phyloP scores from a whole-genome alignment of 92 coral and sea anemone species.

The Galaxea fascicularis region DNA sequence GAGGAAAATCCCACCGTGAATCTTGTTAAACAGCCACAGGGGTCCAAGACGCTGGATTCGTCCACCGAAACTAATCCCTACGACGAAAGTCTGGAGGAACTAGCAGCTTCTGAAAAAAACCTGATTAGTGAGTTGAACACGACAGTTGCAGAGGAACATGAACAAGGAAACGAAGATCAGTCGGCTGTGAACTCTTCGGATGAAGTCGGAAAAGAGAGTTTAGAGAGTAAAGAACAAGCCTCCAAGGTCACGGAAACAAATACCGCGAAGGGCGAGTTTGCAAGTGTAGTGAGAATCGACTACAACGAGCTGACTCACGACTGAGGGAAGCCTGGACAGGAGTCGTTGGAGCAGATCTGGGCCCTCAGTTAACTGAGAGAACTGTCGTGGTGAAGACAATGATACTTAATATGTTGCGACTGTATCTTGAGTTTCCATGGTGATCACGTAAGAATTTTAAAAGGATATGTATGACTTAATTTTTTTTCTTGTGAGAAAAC shows the following conservation, averaged over 20 bases:
- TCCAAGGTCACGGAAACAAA: neutral
- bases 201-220: slow-evolving; percentile 3
- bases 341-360: slow-evolving; percentile 8
- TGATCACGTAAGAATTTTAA: neutral
- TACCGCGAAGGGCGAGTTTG: slow-evolving; percentile 30
- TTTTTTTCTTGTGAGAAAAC: too few relatives aligned
- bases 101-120: neutral
- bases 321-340: slow-evolving; percentile 7
- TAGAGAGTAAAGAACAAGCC: neutral
- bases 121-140: neutral
- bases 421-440: neutral
- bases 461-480: too few relatives aligned
- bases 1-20: neutral
- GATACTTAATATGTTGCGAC: neutral
- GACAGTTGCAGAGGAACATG: neutral
- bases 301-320: neutral
- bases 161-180: neutral
- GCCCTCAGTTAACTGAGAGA: neutral
- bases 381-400: neutral
- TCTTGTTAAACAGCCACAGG: neutral
- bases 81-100: neutral
- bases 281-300: slow-evolving; percentile 26
- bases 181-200: neutral
- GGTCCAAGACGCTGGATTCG: neutral
- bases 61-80: neutral